These are phyloP conservation scores for Brachyptera risi DNA, from an alignment of 2,888 invertebrate species.

Conservation along the genomic window DNA sequence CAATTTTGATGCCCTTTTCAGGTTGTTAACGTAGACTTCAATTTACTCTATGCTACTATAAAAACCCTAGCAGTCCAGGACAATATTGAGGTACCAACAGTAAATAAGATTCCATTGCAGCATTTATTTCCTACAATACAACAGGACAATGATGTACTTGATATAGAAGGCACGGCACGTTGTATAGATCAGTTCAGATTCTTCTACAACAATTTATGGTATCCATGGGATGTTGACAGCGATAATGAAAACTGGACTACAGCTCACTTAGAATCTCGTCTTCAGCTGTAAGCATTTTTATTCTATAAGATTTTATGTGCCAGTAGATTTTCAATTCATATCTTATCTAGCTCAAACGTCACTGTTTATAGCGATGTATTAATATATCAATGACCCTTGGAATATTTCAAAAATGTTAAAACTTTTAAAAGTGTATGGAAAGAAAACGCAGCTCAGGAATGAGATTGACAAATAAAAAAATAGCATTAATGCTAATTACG, in stretches of 20 bases:
- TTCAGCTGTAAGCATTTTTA: constrained; percentile 46
- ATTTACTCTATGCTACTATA: constrained; percentile 53
- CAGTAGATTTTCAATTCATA: background rate
- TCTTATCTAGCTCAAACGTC: background rate
- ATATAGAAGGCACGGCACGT: constrained; percentile 57
- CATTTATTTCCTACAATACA: constrained; percentile 61
- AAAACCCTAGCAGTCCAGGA: constrained; percentile 62
- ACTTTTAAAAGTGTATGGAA: too few species aligned
- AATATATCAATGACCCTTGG: background rate
- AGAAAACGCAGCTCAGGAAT: too few species aligned
- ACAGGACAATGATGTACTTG: constrained; percentile 55
- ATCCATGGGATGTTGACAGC: constrained; percentile 66
- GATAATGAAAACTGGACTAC: constrained; percentile 56
- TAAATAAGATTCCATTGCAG: constrained; percentile 55
- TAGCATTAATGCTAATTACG: too few species aligned
- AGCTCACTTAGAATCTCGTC: constrained; percentile 52
- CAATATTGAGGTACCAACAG: constrained; percentile 55
- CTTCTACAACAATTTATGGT: constrained; percentile 61
- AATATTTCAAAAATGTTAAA: background rate
- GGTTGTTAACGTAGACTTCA: constrained; percentile 49
- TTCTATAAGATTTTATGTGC: background rate
- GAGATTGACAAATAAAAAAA: too few species aligned
- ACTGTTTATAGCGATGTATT: background rate
- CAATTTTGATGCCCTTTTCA: background rate
- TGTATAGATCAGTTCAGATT: constrained; percentile 62